Percentiles rank a stretch among this genome's conserved stretches.
Conservation (phyloP, 2,888 invertebrate genomes). For the Polia nebulosa region DNA sequence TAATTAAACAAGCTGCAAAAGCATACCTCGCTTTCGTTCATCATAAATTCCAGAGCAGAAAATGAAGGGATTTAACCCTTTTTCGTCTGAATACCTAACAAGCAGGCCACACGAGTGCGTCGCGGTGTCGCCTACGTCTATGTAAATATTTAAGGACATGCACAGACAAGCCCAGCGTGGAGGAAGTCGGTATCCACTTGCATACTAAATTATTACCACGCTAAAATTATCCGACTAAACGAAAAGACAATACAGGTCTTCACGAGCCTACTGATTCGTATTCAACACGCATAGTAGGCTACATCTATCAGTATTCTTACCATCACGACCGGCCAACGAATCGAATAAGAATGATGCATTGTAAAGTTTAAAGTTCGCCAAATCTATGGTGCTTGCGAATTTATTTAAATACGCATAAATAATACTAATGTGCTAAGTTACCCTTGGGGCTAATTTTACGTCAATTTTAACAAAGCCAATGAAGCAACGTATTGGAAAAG, state of each 20-base stretch:
- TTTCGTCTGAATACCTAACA: constrained; percentile 66
- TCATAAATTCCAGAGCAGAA: constrained; percentile 45
- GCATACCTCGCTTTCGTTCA: constrained; percentile 28
- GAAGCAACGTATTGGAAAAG: constrained; percentile 83
- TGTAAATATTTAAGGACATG: constrained; percentile 82
- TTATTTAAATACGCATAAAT: constrained; percentile 72
- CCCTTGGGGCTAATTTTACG: constrained; percentile 69
- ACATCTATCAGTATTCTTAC: constrained; percentile 83
- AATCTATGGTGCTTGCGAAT: constrained; percentile 77
- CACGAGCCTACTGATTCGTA: constrained; percentile 57
- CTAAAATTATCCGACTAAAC: constrained; percentile 74
- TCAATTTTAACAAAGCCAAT: constrained; percentile 70
- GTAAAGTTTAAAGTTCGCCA: constrained; percentile 82
- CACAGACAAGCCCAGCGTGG: constrained; percentile 77
- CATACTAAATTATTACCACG: constrained; percentile 85
- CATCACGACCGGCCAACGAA: constrained; percentile 72
- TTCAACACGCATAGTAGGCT: constrained; percentile 68
- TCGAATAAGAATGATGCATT: constrained; percentile 85
- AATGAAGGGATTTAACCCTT: constrained; percentile 54
- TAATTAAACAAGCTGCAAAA: constrained; percentile 29
- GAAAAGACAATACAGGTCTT: constrained; percentile 66
- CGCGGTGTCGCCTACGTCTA: constrained; percentile 65
- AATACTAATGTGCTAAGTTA: constrained; percentile 68
- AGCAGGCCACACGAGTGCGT: constrained; percentile 45
- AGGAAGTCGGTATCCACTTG: constrained; percentile 80